Evolutionary conservation across 1,140 invertebrate species (phyloP), one percentile per base, ranked within the genome.

Genomic region (Drepana arcuata): DNA sequence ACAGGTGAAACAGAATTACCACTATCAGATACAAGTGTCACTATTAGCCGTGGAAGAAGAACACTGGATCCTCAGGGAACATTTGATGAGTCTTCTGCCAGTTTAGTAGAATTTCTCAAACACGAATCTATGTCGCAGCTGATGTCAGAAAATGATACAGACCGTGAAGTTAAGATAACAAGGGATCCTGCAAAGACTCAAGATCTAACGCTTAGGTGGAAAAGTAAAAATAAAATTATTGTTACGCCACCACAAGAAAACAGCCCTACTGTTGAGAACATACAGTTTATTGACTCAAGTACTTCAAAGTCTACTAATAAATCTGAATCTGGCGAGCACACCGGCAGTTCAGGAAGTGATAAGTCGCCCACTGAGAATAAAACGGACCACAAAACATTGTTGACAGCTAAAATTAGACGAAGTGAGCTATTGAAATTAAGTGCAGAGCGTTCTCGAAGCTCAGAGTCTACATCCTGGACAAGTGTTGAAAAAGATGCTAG

Each of bases 371-470:
- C 70, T 7, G 79, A 82, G 40, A 50, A 47, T 13, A 79, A 77
- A 52, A 52, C 56, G 25, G 67, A 70, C 21, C 66, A 74, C 32
- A 74, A 58, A 48, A 66, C 69, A 16, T 64, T 85, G 36, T 48
- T 87, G 14, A 69, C 75, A 16, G 69, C 85, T 3, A 83, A 78
- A 46, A 75, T 61, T 1, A 83, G 80, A 53, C 68, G 65, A 43
- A 84, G 57, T 58, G 83, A 74, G 75, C 65, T 77, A 46, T 84
- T 89, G 9, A 89, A 89, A 63, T 69, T 87, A 34, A 88, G 86
- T 46, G 85, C 83, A 16, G 88, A 90, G 56, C 85, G 87, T 43
- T 90, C 89, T 0, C 83, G 86, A 59, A 90, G 88, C 46, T 89
- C 88, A 3, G 89, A 90, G 54, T 86, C 85, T 2, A 86, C 86